Evolutionary conservation across 2,797 vertebrate species (phyloP).

Genomic region (Lepus oiostolus): DNA sequence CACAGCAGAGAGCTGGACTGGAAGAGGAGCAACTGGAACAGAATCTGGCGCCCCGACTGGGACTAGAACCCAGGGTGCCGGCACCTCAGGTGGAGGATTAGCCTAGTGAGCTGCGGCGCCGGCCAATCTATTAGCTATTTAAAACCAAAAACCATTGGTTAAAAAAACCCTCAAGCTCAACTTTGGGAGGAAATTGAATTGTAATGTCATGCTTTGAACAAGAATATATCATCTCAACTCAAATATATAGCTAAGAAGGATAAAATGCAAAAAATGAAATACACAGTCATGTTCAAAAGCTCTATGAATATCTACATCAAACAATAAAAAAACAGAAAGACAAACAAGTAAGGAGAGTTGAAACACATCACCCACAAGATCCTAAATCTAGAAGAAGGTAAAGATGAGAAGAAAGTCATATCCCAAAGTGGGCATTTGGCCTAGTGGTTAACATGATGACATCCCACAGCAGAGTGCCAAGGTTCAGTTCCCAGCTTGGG

Average conservation of each 20-base stretch:
- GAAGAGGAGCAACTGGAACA: no score
- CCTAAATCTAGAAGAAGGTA: neutral
- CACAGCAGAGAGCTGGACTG: no score
- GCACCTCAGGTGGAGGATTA: no score
- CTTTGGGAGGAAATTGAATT: neutral
- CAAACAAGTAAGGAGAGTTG: neutral
- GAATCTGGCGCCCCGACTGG: no score
- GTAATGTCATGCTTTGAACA: neutral
- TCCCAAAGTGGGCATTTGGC: neutral
- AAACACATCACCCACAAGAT: neutral
- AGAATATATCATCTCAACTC: neutral
- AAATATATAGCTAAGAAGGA: neutral
- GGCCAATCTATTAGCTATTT: neutral
- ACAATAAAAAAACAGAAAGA: slow-evolving; percentile 5
- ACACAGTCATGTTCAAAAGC: neutral
- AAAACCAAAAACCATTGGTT: neutral
- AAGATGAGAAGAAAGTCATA: neutral
- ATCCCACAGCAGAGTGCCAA: no score
- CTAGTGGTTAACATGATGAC: no score
- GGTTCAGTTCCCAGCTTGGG: no score
- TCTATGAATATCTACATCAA: neutral
- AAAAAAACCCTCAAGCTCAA: neutral
- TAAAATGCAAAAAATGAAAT: neutral
- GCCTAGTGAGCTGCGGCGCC: no score
- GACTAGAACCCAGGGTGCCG: no score